Evolutionary conservation across 2,113 vertebrate species (phyloP).

Genomic region (Amphiprion percula): DNA sequence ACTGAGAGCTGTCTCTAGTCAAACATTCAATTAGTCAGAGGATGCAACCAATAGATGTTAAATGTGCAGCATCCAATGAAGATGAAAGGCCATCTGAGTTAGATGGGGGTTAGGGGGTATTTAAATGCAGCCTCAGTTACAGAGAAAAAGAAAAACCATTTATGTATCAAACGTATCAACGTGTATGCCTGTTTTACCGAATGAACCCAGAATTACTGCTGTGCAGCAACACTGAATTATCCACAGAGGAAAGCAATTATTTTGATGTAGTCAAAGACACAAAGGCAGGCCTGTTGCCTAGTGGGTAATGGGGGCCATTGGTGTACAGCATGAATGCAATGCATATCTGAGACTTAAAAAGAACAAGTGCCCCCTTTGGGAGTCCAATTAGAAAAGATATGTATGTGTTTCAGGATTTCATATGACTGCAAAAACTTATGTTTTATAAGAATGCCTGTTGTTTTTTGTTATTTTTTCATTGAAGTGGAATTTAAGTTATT

Average conservation of each 20-base stretch:
- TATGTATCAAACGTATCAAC: neutral
- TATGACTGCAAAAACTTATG: neutral
- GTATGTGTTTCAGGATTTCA: conserved; percentile 2
- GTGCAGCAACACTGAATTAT: conserved; percentile 19
- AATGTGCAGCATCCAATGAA: too few species aligned
- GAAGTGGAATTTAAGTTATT: neutral
- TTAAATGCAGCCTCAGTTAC: too few species aligned
- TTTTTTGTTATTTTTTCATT: neutral
- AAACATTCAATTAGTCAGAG: too few species aligned
- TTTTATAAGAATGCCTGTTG: neutral
- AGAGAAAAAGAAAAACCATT: too few species aligned
- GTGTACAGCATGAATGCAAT: neutral
- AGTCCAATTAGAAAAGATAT: conserved; percentile 43
- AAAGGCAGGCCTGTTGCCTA: conserved; percentile 23
- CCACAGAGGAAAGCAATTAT: conserved; percentile 38
- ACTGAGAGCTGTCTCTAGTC: too few species aligned
- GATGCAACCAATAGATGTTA: too few species aligned
- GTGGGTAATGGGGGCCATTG: conserved; percentile 24
- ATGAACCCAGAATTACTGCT: conserved; percentile 9
- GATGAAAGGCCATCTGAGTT: too few species aligned
- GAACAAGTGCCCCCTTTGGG: conserved; percentile 23
- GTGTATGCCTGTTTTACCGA: conserved; percentile 4
- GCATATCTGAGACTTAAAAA: conserved; percentile 34
- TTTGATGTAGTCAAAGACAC: conserved; percentile 37
- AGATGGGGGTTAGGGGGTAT: too few species aligned